Percentiles rank a stretch among this genome's conserved stretches.
phyloP scores from a whole-genome alignment of 2,113 vertebrate species.

The Furnarius figulus region DNA sequence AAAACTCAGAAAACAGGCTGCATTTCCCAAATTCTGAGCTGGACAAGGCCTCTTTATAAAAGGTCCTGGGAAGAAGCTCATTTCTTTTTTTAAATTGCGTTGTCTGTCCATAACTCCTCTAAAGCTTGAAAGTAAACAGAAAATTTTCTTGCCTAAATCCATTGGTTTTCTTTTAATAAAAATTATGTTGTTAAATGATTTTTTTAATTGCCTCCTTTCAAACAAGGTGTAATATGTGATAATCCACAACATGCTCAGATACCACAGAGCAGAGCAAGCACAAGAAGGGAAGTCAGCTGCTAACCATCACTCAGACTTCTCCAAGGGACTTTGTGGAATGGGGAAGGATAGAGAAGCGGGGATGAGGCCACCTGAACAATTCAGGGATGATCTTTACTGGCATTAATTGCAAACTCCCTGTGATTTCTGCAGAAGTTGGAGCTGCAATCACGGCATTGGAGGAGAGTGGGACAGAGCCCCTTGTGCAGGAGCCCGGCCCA shows the following conservation, averaged over 20 bases:
- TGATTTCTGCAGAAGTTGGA: not conserved
- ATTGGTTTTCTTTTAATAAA: not conserved
- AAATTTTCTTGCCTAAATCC: not conserved
- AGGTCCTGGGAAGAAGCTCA: constrained; percentile 43
- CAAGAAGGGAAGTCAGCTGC: not conserved
- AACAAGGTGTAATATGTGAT: not conserved
- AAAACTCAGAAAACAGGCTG: constrained; percentile 9
- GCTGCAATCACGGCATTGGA: not conserved
- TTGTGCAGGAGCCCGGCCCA: not conserved
- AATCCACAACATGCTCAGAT: not conserved
- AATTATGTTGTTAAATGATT: not conserved
- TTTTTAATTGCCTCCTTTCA: not conserved
- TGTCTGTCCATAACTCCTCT: constrained; percentile 27
- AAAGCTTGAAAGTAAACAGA: constrained; percentile 29
- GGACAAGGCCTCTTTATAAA: constrained; percentile 63
- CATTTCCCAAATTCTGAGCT: constrained; percentile 52
- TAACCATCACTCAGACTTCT: not conserved
- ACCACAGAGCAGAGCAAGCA: not conserved
- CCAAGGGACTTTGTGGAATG: not conserved
- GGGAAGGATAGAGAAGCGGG: not conserved
- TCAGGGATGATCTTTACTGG: not conserved
- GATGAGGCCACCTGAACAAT: not conserved
- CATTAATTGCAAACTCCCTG: not conserved
- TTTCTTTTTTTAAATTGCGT: constrained; percentile 35
- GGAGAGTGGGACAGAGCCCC: not conserved